Conservation (phyloP, 2,888 invertebrate species). For the Cristatella mucedo region DNA sequence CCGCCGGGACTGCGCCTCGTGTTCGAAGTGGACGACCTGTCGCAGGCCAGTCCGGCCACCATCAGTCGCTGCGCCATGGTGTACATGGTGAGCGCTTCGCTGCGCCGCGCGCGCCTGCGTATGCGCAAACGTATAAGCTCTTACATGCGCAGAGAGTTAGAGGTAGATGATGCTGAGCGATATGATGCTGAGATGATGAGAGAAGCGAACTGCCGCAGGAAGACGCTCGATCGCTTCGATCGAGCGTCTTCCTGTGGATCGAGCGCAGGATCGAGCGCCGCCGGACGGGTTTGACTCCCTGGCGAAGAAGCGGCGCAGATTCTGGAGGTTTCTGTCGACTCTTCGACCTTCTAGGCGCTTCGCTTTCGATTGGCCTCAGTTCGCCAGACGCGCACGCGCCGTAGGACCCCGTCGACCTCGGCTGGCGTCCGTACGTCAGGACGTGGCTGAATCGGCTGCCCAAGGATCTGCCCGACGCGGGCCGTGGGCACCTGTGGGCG, state of each 20-base stretch:
- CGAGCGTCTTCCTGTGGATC: too few species aligned
- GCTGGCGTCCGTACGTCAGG: slow-evolving; percentile 33
- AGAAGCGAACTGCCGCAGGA: too few species aligned
- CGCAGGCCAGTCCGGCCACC: slow-evolving; percentile 36
- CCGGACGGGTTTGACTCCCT: too few species aligned
- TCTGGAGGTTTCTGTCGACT: too few species aligned
- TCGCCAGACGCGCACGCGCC: too few species aligned
- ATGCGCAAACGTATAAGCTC: not conserved
- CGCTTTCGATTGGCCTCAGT: too few species aligned
- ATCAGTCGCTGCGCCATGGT: slow-evolving; percentile 39
- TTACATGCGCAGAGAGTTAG: not conserved
- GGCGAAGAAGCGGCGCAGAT: too few species aligned
- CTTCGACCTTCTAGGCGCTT: too few species aligned
- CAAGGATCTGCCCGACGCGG: slow-evolving; percentile 30
- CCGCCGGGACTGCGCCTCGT: slow-evolving; percentile 31
- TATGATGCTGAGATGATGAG: not conserved
- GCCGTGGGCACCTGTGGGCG: slow-evolving; percentile 23
- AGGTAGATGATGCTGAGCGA: not conserved
- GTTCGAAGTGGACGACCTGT: slow-evolving; percentile 37
- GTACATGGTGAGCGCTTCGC: slow-evolving; percentile 28
- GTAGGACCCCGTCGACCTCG: slow-evolving; percentile 35
- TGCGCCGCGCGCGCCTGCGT: not conserved
- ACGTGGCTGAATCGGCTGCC: slow-evolving; percentile 31
- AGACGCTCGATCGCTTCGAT: too few species aligned
- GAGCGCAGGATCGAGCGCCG: too few species aligned